Base-by-base conservation (phyloP, 2,113 vertebrate genomes). In the Rhinolophus sinicus region DNA sequence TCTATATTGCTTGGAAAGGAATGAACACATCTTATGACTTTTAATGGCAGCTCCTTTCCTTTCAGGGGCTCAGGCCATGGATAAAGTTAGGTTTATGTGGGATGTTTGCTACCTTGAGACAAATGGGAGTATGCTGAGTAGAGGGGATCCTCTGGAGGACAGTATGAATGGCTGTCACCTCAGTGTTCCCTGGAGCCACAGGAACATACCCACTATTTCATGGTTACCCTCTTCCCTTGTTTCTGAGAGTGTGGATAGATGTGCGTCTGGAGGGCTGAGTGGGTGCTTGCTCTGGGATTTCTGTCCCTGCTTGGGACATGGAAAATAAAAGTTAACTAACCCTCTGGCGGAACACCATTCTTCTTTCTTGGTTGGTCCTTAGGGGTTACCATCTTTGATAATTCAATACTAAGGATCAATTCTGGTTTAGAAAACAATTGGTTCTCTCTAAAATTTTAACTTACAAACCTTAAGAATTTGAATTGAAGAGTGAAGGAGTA, bases 361-460 rank as follows among this genome's bases (percentile, higher is more conserved):
- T 93, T 88, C 40, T 86, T 82, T 67, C 92, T 54, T n/a, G 33
- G 44, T 24, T 52, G 28, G 73, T 69, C 7, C 58, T 30, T 40
- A 77, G 13, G 22, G 67, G 2, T 28, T 47, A 9, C 44, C 52
- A 38, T 26, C 62, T 85, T 96, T 73, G 90, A 84, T 90, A 92
- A 96, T 92, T 95, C 33, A 95, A 76, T 9, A 70, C 22, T 21
- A 93, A 94, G 60, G 38, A 30, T 80, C 70, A 84, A 67, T 81
- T 91, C 30, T 5, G 76, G 72, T 54, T 96, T 90, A 76, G 65
- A 72, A 88, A 93, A 81, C 44, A 52, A 92, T 76, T 88, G 47
- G 47, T 70, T 54, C 62, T 56, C 13, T 5, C 60, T 85, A 58
- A 92, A 86, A 75, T 83, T 75, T 84, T 94, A 82, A 95, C 38